Percentiles rank a stretch among this genome's conserved stretches.
Conservation (phyloP, 2,113 vertebrate genomes). For the Mohoua ochrocephala region DNA sequence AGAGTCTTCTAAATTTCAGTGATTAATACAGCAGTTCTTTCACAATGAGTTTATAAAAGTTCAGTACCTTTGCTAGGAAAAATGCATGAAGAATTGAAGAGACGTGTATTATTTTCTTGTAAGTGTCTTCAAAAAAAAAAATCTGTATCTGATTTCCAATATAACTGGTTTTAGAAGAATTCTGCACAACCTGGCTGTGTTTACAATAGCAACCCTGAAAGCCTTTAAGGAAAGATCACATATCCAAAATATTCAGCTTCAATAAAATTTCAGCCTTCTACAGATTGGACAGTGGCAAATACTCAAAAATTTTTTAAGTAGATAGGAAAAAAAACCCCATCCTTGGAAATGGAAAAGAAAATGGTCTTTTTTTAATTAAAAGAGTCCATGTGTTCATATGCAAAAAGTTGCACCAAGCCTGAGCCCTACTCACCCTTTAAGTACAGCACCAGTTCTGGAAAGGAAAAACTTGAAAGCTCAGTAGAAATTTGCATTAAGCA, state of each 20-base stretch:
- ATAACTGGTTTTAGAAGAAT: background rate
- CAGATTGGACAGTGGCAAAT: background rate
- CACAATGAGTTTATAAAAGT: background rate
- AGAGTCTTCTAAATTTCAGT: background rate
- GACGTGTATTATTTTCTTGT: background rate
- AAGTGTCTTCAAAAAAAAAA: background rate
- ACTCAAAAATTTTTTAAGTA: background rate
- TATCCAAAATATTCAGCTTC: background rate
- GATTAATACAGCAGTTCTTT: background rate
- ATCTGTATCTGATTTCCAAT: background rate
- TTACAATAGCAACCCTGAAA: background rate
- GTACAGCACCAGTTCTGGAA: background rate
- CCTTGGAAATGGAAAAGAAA: background rate
- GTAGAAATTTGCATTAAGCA: background rate
- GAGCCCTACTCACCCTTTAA: background rate
- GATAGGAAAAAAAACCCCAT: rapidly evolving
- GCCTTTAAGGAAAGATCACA: background rate
- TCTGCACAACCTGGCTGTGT: background rate
- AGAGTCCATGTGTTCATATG: background rate
- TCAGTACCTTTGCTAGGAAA: background rate
- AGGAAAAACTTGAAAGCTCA: background rate
- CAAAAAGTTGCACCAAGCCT: background rate
- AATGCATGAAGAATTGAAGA: background rate
- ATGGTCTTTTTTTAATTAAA: background rate
- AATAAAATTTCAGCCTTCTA: background rate